Base-by-base conservation (phyloP, 2,113 vertebrate genomes). In the Echinops telfairi region DNA sequence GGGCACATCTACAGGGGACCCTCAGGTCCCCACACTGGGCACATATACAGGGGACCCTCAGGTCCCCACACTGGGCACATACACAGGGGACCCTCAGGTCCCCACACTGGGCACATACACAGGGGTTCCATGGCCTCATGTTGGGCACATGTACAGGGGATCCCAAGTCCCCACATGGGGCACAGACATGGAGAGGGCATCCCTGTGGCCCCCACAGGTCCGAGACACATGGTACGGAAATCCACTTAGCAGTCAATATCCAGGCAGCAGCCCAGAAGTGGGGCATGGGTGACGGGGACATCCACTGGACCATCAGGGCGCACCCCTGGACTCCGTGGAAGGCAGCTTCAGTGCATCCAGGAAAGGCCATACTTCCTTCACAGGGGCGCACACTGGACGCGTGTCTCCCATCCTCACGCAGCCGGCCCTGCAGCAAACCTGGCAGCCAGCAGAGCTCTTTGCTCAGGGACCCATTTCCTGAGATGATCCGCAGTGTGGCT, bases 381-480 rank as follows among this genome's bases (percentile, higher is more conserved):
- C 88, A 76, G 17, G 40, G 94, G 82, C 19, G 5, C 86, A 33
- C 79, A 57, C 83, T 36, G 40, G 88, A 90, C 95, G 83, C 96
- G 53, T 93, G 86, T 96, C 97, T 97, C 85, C 90, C 27, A 95
- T 95, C 96, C 97, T 94, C 66, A 96, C n/a, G 94, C 88, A 91
- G 94, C 88, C 88, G 78, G 92, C 96, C 97, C 96, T 96, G 90
- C 95, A 97, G 96, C 96, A 93, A 97, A 97, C 96, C 64, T 89
- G 96, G 97, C 96, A 96, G 94, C 96, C 96, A 98, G 97, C 97
- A 97, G 97, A 98, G 98, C 97, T 96, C 95, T 96, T 95, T 96
- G 97, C 97, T 95, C 96, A 96, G 97, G 84, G 97, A 98, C 95
- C 96, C 96, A 91, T 97, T 98, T 97, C 95, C 94, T 94, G 95